Conservation (phyloP, 2,113 vertebrate genomes). For the Lampris incognitus region DNA sequence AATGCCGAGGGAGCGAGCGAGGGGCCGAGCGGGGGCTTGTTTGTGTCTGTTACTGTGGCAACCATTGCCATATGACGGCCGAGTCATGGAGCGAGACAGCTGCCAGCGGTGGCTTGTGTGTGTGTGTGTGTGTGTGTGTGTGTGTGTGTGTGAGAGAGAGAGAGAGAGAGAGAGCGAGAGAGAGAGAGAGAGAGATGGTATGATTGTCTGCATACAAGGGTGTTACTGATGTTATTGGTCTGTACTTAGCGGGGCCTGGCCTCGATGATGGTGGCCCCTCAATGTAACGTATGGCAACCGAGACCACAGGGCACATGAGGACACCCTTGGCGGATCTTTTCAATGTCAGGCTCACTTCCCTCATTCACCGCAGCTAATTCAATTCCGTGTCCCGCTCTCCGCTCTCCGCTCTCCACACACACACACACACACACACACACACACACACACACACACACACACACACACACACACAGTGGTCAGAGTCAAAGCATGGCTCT, state of each 20-base stretch:
- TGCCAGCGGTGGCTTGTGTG: conserved; percentile 22
- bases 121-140: background rate
- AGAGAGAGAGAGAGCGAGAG: too few relatives aligned
- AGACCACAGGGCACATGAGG: conserved; percentile 22
- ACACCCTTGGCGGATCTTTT: conserved; percentile 51
- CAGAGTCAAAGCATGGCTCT: background rate
- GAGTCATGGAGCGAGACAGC: conserved; percentile 18
- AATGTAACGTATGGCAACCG: background rate
- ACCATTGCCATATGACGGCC: conserved; percentile 46
- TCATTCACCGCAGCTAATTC: conserved; percentile 22
- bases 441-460: background rate
- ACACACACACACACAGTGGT: conserved; percentile 27
- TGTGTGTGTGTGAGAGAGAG: conserved; percentile 18
- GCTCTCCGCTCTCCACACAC: too few relatives aligned
- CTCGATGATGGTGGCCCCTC: conserved; percentile 3
- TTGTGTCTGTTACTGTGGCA: conserved; percentile 77
- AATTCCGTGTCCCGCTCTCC: background rate
- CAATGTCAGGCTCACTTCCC: conserved; percentile 2
- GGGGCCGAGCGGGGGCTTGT: conserved; percentile 67
- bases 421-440: conserved; percentile 16
- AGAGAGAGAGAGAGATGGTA: background rate
- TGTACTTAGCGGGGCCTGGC: too few relatives aligned
- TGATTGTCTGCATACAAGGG: background rate
- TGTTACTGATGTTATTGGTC: too few relatives aligned
- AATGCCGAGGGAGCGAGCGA: conserved; percentile 41